phyloP scores from a whole-genome alignment of 2,113 vertebrate species.

The Ginglymostoma cirratum region DNA sequence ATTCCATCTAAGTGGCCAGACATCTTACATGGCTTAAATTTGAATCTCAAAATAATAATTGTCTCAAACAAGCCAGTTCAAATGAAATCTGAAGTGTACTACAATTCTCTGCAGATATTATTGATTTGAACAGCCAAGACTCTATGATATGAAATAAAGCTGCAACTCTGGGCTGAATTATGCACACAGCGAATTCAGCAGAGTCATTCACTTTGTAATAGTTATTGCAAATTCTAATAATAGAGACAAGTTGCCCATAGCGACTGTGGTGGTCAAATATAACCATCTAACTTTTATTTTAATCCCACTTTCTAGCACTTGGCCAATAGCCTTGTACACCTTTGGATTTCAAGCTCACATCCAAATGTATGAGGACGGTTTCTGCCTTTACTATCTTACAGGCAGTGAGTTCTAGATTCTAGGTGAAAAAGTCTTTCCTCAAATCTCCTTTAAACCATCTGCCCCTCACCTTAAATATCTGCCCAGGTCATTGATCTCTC shows the following conservation, averaged over 20 bases:
- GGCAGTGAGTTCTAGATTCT: no score
- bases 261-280: no score
- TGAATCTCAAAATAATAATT: not conserved
- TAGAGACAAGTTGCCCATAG: not conserved
- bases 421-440: no score
- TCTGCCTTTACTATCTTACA: no score
- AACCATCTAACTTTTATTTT: no score
- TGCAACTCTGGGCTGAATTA: not conserved
- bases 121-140: slow-evolving; percentile 21
- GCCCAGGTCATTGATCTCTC: no score
- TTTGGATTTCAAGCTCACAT: no score
- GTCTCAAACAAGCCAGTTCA: not conserved
- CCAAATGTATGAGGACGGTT: no score
- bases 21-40: not conserved
- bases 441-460: no score
- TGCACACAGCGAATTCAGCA: not conserved
- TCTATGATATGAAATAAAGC: slow-evolving; percentile 1
- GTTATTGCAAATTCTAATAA: not conserved
- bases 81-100: not conserved
- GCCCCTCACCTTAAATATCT: no score
- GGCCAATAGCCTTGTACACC: no score
- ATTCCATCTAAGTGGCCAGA: not conserved
- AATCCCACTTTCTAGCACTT: no score
- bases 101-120: not conserved
- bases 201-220: not conserved